A percentile compares a stretch with the other conserved stretches of the same genome.
phyloP scores from a whole-genome alignment of 2,888 invertebrate genomes.

The Patella depressa region DNA sequence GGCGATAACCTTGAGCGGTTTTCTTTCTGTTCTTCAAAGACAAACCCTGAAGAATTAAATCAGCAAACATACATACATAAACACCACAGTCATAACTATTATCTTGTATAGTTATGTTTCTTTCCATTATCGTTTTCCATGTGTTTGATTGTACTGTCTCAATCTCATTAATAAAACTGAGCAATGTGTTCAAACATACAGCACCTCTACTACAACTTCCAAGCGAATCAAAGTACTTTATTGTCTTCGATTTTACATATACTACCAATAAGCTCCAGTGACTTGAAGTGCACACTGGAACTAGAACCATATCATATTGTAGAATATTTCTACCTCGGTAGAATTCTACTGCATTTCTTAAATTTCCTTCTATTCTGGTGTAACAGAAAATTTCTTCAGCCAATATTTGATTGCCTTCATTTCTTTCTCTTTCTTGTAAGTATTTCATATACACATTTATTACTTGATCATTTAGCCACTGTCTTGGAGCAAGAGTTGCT shows the following conservation, averaged over 20 bases:
- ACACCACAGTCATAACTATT: constrained; percentile 1
- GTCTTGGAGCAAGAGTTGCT: too few species aligned
- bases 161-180: neutral
- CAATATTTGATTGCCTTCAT: too few species aligned
- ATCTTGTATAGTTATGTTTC: neutral
- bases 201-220: neutral
- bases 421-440: neutral
- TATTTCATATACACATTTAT: neutral
- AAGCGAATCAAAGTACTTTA: neutral
- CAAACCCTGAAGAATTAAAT: neutral
- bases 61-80: neutral
- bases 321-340: too few species aligned
- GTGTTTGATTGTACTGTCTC: neutral
- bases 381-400: too few species aligned
- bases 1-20: too few species aligned
- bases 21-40: neutral
- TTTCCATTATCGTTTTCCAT: neutral
- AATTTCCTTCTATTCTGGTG: too few species aligned
- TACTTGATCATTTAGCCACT: too few species aligned
- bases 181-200: neutral
- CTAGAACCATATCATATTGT: too few species aligned
- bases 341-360: too few species aligned
- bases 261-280: neutral
- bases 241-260: neutral
- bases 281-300: too few species aligned